Conservation (phyloP, 2,888 invertebrate species). For the Pseudococcus longispinus region DNA sequence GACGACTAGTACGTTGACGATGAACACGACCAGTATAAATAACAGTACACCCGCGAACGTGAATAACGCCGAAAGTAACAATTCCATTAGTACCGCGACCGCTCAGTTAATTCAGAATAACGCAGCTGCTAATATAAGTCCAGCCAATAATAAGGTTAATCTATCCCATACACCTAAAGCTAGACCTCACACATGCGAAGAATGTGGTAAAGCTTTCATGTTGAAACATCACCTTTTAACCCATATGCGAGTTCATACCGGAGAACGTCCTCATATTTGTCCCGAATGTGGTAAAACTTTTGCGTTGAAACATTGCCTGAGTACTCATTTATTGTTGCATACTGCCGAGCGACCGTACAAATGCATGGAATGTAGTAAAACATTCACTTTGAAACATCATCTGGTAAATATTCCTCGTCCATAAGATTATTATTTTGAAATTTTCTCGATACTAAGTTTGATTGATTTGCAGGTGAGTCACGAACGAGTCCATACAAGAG, state of each 20-base stretch:
- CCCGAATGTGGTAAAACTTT: constrained; percentile 62
- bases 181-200: constrained; percentile 61
- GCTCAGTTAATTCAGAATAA: constrained; percentile 41
- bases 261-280: constrained; percentile 62
- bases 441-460: neutral
- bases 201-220: constrained; percentile 62
- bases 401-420: constrained; percentile 64
- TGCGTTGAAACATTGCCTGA: constrained; percentile 64
- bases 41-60: constrained; percentile 53
- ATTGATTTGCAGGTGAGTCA: constrained; percentile 70
- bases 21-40: constrained; percentile 11
- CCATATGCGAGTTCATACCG: constrained; percentile 80
- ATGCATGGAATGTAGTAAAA: constrained; percentile 85
- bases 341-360: constrained; percentile 83
- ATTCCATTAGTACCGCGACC: constrained; percentile 17
- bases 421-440: neutral
- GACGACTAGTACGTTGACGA: constrained; percentile 56
- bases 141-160: constrained; percentile 38
- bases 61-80: constrained; percentile 51
- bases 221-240: constrained; percentile 68
- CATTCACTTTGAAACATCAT: constrained; percentile 85
- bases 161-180: constrained; percentile 59
- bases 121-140: neutral
- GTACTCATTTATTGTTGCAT: constrained; percentile 81
- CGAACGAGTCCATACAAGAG: constrained; percentile 81